Evolutionary conservation across 2,888 invertebrate genomes (phyloP), one percentile per base, ranked within the genome.

Genomic region (Syritta pipiens): DNA sequence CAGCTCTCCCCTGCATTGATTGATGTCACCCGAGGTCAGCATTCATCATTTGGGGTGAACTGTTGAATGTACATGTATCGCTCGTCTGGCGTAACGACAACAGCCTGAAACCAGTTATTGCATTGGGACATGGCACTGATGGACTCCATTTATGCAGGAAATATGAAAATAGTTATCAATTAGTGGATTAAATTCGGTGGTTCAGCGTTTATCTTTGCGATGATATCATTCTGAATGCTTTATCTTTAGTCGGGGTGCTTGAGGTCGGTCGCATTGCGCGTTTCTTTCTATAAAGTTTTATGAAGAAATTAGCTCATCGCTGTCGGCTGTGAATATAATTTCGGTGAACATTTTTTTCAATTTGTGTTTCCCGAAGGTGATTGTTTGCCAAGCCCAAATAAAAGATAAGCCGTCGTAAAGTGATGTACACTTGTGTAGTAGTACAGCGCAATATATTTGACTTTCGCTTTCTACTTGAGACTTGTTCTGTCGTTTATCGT

Each of bases 1-100:
- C 22, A 28, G 32, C 9, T 60, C 19, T 55, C 20, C 19, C 40
- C 28, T 46, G 46, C 22, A 57, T 57, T 59, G 77, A 71, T 71
- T 77, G 77, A 60, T 71, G 77, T 71, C 76, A 65, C 65, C 44
- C 22, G 51, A 65, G 59, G n/a, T n/a, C n/a, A n/a, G n/a, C n/a
- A n/a, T n/a, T 71, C 72, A 72, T 3, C 42, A 42, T 35, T 55
- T 40, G 53, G 14, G 40, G 14, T 67, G 49, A 49, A 65, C 53
- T 77, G 77, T 77, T 77, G 59, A 65, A 55, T 72, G 42, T 60
- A 55, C 9, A 32, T n/a, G n/a, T n/a, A n/a, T n/a, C n/a, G n/a
- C n/a, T n/a, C 32, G 46, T 40, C 37, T 26, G 48, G n/a, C 30
- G 37, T 26, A 53, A 49, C 19, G 48, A 30, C 12, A 71, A 59